These are phyloP conservation scores for Drosophila quinaria DNA, from an alignment of 2,888 invertebrate species.

Conservation along the genomic window DNA sequence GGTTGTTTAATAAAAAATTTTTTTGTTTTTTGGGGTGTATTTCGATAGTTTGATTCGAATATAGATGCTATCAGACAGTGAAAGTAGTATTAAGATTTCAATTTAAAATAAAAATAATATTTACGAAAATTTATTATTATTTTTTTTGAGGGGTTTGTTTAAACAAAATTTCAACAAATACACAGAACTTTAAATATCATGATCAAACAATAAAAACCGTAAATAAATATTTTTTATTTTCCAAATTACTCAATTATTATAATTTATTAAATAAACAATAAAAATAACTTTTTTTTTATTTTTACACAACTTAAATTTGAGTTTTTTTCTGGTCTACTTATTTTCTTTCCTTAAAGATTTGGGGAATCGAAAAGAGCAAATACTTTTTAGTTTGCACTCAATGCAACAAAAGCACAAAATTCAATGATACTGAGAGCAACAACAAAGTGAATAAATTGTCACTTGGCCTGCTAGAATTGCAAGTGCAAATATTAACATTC, in stretches of 20 bases:
- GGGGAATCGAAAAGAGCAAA: conserved; percentile 53
- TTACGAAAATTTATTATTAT: too few species aligned
- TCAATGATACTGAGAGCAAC: conserved; percentile 63
- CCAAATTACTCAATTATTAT: too few species aligned
- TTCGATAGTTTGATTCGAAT: neutral
- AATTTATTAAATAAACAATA: too few species aligned
- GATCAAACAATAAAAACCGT: too few species aligned
- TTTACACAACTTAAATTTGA: neutral
- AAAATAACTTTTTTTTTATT: neutral
- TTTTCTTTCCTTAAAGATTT: neutral
- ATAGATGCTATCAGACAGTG: neutral
- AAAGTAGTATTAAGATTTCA: neutral
- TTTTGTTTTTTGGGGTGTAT: too few species aligned
- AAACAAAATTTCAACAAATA: too few species aligned
- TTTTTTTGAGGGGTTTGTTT: too few species aligned
- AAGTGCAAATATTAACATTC: conserved; percentile 80
- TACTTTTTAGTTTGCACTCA: conserved; percentile 44
- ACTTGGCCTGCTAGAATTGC: conserved; percentile 73
- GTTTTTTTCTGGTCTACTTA: too few species aligned
- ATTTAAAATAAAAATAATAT: too few species aligned
- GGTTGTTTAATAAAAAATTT: too few species aligned
- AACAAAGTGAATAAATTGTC: conserved; percentile 76
- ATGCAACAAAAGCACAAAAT: conserved; percentile 51
- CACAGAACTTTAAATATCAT: too few species aligned
- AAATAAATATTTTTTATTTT: too few species aligned